phyloP scores from a whole-genome alignment of 2,113 vertebrate genomes.

The Camelus bactrianus region DNA sequence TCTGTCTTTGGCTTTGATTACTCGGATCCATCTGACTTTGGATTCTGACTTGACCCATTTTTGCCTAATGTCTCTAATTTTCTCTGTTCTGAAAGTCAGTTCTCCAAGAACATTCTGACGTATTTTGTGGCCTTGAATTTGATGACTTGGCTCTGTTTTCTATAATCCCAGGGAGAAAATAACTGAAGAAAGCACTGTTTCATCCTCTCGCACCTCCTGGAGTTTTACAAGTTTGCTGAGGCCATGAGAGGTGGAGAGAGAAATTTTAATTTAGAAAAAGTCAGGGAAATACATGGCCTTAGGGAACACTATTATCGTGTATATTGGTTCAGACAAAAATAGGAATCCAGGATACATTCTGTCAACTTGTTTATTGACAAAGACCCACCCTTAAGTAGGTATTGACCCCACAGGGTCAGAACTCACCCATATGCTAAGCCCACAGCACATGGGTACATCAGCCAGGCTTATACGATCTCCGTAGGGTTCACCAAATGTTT shows the following conservation, averaged over 20 bases:
- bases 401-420: not conserved
- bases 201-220: not conserved
- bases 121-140: not conserved
- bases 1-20: slow-evolving; percentile 4
- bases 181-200: not conserved
- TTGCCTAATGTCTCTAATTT: not conserved
- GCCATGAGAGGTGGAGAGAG: not conserved
- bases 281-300: not conserved
- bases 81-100: not conserved
- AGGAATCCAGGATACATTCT: not conserved
- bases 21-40: not conserved
- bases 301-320: not conserved
- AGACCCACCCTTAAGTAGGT: not conserved
- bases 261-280: not conserved
- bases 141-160: slow-evolving; percentile 27
- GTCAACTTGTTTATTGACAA: not conserved
- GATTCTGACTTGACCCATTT: not conserved
- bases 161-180: not conserved
- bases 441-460: not conserved
- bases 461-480: not conserved
- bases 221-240: not conserved
- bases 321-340: not conserved
- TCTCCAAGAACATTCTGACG: slow-evolving; percentile 10
- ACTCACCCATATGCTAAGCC: not conserved
- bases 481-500: not conserved